Conservation (phyloP, 2,797 vertebrate species). For the Neoniphon sammara region DNA sequence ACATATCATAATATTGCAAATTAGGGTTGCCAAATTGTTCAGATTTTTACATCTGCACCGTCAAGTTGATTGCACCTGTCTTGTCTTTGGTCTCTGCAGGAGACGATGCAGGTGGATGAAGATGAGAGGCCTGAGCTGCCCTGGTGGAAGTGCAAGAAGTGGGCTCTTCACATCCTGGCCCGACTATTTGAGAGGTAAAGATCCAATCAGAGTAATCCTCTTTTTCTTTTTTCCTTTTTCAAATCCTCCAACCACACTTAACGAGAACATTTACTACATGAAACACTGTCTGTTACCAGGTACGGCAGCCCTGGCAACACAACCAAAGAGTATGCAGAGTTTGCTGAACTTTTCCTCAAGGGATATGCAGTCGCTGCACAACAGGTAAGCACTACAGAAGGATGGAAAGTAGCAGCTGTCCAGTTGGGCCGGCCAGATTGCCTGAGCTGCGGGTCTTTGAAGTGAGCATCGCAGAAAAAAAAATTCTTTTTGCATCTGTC, state of each 20-base stretch:
- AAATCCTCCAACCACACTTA: not conserved
- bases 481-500: constrained; percentile 28
- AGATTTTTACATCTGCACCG: not conserved
- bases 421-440: not conserved
- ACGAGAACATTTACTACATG: not conserved
- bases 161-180: constrained; percentile 98
- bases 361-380: constrained; percentile 96
- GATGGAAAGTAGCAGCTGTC: not conserved
- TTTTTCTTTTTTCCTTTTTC: not conserved
- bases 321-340: constrained; percentile 98
- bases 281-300: constrained; percentile 68
- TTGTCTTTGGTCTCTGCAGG: constrained; percentile 76
- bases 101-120: constrained; percentile 98
- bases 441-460: not conserved
- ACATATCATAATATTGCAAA: not conserved
- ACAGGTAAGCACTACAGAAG: constrained; percentile 82
- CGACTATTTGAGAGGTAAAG: constrained; percentile 96
- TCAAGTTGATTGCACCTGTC: not conserved
- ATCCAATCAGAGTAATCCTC: not conserved
- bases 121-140: constrained; percentile 97
- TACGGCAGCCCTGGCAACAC: constrained; percentile 99
- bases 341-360: constrained; percentile 98
- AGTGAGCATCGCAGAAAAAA: not conserved
- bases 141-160: constrained; percentile 99
- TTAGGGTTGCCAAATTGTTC: not conserved